phyloP scores from a whole-genome alignment of 2,888 invertebrate genomes.

The Eupithecia abbreviata region DNA sequence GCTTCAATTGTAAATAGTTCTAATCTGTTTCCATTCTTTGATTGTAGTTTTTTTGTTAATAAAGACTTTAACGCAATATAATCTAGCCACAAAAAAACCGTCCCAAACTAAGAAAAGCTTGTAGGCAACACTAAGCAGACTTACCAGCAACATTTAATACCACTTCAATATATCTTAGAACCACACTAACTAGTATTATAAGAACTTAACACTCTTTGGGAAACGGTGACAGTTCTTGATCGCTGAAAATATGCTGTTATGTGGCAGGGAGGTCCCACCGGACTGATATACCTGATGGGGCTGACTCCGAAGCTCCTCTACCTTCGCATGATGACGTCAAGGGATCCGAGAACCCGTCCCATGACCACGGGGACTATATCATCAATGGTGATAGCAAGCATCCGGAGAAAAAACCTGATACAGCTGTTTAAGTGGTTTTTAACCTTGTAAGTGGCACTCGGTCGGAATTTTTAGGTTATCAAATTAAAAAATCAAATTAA shows the following conservation, averaged over 20 bases:
- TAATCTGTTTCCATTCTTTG: too few relatives aligned
- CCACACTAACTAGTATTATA: slow-evolving; percentile 1
- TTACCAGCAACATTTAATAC: not conserved
- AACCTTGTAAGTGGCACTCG: slow-evolving; percentile 51
- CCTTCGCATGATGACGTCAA: slow-evolving; percentile 83
- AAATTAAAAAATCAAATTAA: too few relatives aligned
- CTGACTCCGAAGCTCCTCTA: slow-evolving; percentile 85
- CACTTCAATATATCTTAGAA: not conserved
- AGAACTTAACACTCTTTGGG: slow-evolving; percentile 2
- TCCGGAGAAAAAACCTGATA: slow-evolving; percentile 80
- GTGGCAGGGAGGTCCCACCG: slow-evolving; percentile 85
- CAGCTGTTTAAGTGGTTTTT: slow-evolving; percentile 70
- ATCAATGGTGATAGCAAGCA: slow-evolving; percentile 82
- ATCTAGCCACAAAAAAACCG: not conserved
- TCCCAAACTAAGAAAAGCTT: not conserved
- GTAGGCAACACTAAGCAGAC: not conserved
- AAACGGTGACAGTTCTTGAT: slow-evolving; percentile 72
- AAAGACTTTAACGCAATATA: not conserved
- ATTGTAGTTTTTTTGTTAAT: too few relatives aligned
- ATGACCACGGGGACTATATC: slow-evolving; percentile 85
- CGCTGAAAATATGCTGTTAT: slow-evolving; percentile 68
- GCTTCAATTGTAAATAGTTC: too few relatives aligned
- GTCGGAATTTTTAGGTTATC: slow-evolving; percentile 4
- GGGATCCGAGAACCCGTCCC: slow-evolving; percentile 84
- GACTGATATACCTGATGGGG: slow-evolving; percentile 85